A percentile compares a stretch with the other conserved stretches of the same genome.
phyloP scores from a whole-genome alignment of 2,113 vertebrate genomes.

The Lipotes vexillifer region DNA sequence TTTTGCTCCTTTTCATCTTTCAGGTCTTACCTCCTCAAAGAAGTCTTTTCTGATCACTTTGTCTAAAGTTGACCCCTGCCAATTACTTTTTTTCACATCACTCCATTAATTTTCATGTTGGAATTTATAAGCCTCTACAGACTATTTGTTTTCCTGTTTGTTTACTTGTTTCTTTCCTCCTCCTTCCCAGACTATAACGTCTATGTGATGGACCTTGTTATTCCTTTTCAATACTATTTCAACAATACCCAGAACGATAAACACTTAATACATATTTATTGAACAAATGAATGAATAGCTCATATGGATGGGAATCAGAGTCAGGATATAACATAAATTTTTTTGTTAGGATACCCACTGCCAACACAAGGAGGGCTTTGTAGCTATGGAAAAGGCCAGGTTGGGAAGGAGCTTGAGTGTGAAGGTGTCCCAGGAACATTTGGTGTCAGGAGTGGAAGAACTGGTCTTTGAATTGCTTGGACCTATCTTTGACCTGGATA shows the following conservation, averaged over 20 bases:
- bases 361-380: not conserved
- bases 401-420: not conserved
- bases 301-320: not conserved
- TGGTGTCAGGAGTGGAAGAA: not conserved
- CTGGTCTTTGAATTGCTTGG: not conserved
- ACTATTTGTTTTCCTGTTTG: not conserved
- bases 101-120: not conserved
- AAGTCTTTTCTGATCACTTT: not conserved
- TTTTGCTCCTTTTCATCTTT: not conserved
- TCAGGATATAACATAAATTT: not conserved
- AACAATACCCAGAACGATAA: not conserved
- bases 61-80: not conserved
- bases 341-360: not conserved
- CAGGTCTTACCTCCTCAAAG: not conserved
- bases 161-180: not conserved
- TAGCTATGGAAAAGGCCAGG: not conserved
- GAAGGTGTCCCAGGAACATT: not conserved
- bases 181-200: not conserved
- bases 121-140: not conserved
- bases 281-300: conserved; percentile 17
- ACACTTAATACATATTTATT: not conserved
- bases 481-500: not conserved
- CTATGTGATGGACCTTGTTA: not conserved
- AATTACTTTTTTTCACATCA: not conserved
- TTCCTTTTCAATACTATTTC: not conserved